Conservation (phyloP, 2,113 vertebrate species). For the Rhadina sibilatrix region DNA sequence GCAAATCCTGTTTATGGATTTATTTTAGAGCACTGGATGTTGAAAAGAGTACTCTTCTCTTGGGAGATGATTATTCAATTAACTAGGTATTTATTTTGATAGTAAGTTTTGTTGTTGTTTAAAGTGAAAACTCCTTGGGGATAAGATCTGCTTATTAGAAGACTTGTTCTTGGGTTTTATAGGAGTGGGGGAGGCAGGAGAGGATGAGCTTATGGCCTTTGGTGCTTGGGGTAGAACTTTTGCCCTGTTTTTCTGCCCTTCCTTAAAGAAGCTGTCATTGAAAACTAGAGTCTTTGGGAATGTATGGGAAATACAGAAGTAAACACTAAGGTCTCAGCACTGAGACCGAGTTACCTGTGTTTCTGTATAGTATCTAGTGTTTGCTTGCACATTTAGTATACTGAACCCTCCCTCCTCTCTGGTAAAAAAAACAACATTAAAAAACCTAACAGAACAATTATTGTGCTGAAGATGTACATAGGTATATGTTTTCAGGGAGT, state of each 20-base stretch:
- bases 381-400: neutral
- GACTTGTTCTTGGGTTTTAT: neutral
- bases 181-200: neutral
- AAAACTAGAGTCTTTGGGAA: neutral
- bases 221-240: neutral
- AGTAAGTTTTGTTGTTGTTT: neutral
- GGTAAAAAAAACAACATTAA: neutral
- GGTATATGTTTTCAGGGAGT: neutral
- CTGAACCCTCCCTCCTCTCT: neutral
- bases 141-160: neutral
- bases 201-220: neutral
- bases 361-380: neutral
- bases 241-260: neutral
- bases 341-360: neutral
- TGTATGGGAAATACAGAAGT: neutral
- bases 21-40: neutral
- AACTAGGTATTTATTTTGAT: slow-evolving; percentile 12
- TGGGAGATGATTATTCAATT: slow-evolving; percentile 8
- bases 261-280: neutral
- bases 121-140: neutral
- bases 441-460: neutral
- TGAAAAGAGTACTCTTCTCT: neutral
- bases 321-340: neutral
- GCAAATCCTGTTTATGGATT: neutral
- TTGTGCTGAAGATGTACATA: neutral